Conservation (phyloP, 2,888 invertebrate species). For the Syrphus vitripennis region DNA sequence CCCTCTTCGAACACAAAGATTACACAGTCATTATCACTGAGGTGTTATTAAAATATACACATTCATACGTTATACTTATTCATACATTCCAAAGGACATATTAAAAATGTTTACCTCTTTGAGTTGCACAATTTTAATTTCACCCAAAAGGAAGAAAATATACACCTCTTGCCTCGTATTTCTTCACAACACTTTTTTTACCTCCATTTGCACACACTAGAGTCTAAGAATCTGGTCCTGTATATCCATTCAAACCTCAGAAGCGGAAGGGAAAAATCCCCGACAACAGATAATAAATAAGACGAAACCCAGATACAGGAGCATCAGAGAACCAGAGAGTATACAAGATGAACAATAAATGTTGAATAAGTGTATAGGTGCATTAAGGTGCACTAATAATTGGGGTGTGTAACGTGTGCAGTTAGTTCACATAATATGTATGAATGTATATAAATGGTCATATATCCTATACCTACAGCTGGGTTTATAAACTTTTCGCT, state of each 20-base stretch:
- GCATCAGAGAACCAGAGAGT: slow-evolving; percentile 49
- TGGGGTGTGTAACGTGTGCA: slow-evolving; percentile 61
- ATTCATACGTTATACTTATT: slow-evolving; percentile 54
- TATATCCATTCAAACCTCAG: slow-evolving; percentile 68
- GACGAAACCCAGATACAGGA: slow-evolving; percentile 59
- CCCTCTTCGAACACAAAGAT: slow-evolving; percentile 3
- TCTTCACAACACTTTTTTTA: slow-evolving; percentile 19
- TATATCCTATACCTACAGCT: background rate
- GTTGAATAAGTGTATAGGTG: slow-evolving; percentile 70
- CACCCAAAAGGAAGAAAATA: slow-evolving; percentile 65
- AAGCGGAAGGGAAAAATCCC: slow-evolving; percentile 55
- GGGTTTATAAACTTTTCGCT: slow-evolving; percentile 60
- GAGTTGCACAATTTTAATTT: slow-evolving; percentile 70
- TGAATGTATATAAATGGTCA: background rate
- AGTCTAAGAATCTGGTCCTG: slow-evolving; percentile 34
- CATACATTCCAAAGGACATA: slow-evolving; percentile 67
- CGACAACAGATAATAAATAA: slow-evolving; percentile 49
- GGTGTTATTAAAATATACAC: slow-evolving; percentile 69
- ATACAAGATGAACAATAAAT: slow-evolving; percentile 70
- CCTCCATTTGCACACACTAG: background rate
- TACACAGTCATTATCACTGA: slow-evolving; percentile 67
- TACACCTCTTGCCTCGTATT: slow-evolving; percentile 20
- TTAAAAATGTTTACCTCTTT: slow-evolving; percentile 71
- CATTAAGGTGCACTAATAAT: slow-evolving; percentile 71
- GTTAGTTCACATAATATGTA: background rate